Evolutionary conservation across 2,888 invertebrate species (phyloP).

Genomic region (Pyrochroa serraticornis): DNA sequence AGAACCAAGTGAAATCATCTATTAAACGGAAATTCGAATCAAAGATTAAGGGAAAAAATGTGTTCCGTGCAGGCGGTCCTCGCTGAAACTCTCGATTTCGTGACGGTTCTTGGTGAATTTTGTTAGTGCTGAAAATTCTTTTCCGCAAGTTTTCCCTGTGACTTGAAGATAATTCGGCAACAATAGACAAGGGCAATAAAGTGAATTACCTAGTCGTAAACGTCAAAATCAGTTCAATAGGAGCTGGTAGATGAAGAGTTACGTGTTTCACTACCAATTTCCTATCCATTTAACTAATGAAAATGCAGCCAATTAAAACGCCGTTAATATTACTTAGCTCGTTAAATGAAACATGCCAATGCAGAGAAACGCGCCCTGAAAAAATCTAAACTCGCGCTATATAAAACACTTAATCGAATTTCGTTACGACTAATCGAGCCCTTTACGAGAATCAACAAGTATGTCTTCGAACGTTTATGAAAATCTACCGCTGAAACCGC

Average conservation of each 20-base stretch:
- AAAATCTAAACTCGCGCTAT: background rate
- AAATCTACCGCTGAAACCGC: conserved; percentile 50
- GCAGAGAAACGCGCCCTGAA: conserved; percentile 1
- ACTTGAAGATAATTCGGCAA: no score
- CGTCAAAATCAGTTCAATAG: conserved; percentile 3
- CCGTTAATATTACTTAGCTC: conserved; percentile 19
- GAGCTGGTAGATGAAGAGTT: conserved; percentile 11
- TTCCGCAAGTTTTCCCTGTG: background rate
- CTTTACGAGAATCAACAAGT: background rate
- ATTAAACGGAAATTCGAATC: background rate
- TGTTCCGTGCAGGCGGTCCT: background rate
- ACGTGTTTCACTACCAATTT: conserved; percentile 23
- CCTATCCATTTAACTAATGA: conserved; percentile 27
- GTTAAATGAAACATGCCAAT: conserved; percentile 1
- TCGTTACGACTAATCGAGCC: no score
- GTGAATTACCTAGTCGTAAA: conserved; percentile 5
- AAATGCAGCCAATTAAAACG: conserved; percentile 26
- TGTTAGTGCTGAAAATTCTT: background rate
- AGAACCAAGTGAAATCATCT: background rate
- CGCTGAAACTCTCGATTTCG: background rate
- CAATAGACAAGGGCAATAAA: no score
- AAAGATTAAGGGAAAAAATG: conserved; percentile 1
- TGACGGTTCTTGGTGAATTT: conserved; percentile 7
- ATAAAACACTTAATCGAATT: no score
- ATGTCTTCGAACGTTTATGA: conserved; percentile 52